These are phyloP conservation scores for Theretra japonica DNA, from an alignment of 2,888 invertebrate species.

Conservation along the genomic window DNA sequence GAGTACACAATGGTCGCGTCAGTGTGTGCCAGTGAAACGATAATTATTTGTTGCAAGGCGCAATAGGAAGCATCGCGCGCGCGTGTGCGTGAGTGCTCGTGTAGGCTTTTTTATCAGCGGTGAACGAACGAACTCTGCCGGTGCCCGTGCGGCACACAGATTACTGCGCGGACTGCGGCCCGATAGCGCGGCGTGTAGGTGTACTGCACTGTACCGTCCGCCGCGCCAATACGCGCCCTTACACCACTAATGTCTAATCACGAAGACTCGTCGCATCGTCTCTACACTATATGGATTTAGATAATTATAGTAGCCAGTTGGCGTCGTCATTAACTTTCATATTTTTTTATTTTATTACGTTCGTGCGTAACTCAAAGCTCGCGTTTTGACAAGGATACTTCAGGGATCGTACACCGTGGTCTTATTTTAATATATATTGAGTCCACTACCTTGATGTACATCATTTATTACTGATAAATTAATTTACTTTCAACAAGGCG, in stretches of 20 bases:
- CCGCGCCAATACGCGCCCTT: constrained; percentile 54
- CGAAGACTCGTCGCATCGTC: background rate
- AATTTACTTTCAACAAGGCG: too few species aligned
- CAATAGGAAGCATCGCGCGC: constrained; percentile 61
- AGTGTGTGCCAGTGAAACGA: constrained; percentile 55
- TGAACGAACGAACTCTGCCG: constrained; percentile 62
- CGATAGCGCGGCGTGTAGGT: constrained; percentile 67
- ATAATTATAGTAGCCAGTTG: too few species aligned
- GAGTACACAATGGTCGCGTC: constrained; percentile 41
- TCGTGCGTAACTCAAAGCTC: too few species aligned
- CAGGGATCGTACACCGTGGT: too few species aligned
- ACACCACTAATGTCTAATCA: background rate
- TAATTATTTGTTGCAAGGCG: constrained; percentile 64
- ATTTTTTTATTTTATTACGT: background rate
- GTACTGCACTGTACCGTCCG: constrained; percentile 73
- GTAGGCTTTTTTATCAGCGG: constrained; percentile 68
- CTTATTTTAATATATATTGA: too few species aligned
- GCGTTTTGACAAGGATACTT: too few species aligned
- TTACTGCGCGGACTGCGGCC: constrained; percentile 28
- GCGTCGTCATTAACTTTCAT: background rate
- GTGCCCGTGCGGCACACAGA: constrained; percentile 59
- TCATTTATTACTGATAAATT: too few species aligned
- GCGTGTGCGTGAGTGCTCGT: constrained; percentile 56
- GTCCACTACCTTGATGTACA: too few species aligned
- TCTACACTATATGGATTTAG: background rate